Base-by-base conservation (phyloP, 2,113 vertebrate species). In the Triplophysa rosa region DNA sequence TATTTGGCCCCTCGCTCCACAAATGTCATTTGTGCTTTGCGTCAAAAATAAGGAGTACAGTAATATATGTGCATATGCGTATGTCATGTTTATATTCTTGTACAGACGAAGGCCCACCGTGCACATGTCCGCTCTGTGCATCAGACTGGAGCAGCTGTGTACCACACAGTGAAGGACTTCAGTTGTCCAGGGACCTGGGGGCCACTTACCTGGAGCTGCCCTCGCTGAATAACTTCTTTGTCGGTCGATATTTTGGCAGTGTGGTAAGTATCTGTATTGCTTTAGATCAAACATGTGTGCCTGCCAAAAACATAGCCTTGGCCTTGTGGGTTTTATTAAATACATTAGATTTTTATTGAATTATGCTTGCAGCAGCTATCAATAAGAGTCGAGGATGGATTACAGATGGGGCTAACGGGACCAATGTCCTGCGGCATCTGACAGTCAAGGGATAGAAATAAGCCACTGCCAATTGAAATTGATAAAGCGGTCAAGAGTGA, bases 131-230 rank as follows among this genome's bases (percentile, higher is more conserved):
- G 0, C 83, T 98, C 54, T 99, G 97, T 80, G 95, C 94, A 1
- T 97, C 93, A 0, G 97, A 98, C 90, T 94, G 95, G 89, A 95
- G 95, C 80, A 96, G 91, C 87, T 97, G 94, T 24, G 96, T 98
- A 58, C 95, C 95, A 45, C 93, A 95, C 33, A 94, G 93, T 0
- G 97, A 99, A 84, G 97, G 96, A 2, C 93, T 95, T 64, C 95
- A 97, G 74, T 94, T 99, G 61, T 95, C 97, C n/a, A 94, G 95
- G 85, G 96, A 98, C 47, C 91, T 99, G 0, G 95, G 95, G 72
- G 97, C 95, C 21, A 98, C 97, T 9, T 99, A 98, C 76, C 91
- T 99, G 29, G 97, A 99, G 58, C 77, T 99, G 58, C 96, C 95
- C 47, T 92, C 94, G 2, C 95, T 98, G 11, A 96, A 94, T 87